phyloP scores from a whole-genome alignment of 2,113 vertebrate genomes.

The Phalacrocorax aristotelis region DNA sequence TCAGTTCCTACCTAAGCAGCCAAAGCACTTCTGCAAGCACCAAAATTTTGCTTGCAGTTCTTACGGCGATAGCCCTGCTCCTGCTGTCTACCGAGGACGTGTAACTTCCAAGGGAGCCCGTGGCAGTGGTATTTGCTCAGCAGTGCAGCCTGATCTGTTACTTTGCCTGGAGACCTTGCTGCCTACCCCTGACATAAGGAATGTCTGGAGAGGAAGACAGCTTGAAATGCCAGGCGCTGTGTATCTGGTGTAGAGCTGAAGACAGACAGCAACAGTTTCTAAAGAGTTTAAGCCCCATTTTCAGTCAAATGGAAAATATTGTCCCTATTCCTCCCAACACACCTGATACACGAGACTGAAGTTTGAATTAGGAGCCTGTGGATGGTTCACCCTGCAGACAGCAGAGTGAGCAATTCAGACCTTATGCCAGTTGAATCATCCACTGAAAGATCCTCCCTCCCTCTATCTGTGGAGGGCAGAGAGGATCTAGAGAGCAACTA shows the following conservation, averaged over 20 bases:
- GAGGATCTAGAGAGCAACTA: not conserved
- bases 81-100: not conserved
- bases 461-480: not conserved
- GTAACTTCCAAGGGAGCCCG: rapidly evolving
- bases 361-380: not conserved
- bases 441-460: not conserved
- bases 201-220: not conserved
- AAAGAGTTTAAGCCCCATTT: not conserved
- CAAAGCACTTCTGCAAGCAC: not conserved
- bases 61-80: not conserved
- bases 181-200: not conserved
- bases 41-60: not conserved
- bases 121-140: not conserved
- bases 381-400: not conserved
- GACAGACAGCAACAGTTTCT: not conserved
- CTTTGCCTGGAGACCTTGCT: not conserved
- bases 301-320: not conserved
- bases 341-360: not conserved
- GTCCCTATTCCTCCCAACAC: not conserved
- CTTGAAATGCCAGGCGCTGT: not conserved
- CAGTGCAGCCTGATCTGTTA: not conserved
- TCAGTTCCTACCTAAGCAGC: not conserved
- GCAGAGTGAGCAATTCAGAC: not conserved
- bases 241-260: not conserved
- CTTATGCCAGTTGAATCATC: not conserved